Percentiles rank a stretch among this genome's conserved stretches.
Evolutionary conservation across 2,113 vertebrate genomes (phyloP).

Genomic region (Parus major): DNA sequence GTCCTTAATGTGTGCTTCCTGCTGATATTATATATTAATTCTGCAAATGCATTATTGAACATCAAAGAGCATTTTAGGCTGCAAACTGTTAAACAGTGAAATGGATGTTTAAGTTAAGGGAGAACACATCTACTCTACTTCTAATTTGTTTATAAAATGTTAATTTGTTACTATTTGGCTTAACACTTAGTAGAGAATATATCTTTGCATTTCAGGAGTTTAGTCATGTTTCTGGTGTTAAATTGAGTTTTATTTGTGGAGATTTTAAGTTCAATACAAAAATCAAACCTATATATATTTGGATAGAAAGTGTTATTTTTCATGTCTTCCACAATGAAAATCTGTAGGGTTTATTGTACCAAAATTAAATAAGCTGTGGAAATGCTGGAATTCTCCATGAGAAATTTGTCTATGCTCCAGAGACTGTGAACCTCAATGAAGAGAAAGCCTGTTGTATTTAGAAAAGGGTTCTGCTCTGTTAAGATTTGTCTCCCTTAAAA

Average conservation of each 20-base stretch:
- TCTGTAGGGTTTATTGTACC: not conserved
- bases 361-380: not conserved
- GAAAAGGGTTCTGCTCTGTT: not conserved
- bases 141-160: not conserved
- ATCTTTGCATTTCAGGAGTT: not conserved
- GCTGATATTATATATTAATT: conserved; percentile 18
- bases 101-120: not conserved
- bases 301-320: not conserved
- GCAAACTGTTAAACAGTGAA: not conserved
- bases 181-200: not conserved
- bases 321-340: not conserved
- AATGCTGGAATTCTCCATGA: not conserved
- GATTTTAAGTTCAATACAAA: not conserved
- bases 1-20: not conserved
- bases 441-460: not conserved
- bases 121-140: not conserved
- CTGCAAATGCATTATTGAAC: conserved; percentile 31
- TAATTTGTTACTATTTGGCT: not conserved
- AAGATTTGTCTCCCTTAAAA: not conserved
- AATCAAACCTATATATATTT: not conserved
- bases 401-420: not conserved
- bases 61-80: not conserved
- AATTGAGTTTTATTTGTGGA: not conserved
- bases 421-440: not conserved
- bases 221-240: not conserved